Percentiles rank a stretch among this genome's conserved stretches.
Conservation (phyloP, 2,888 invertebrate genomes). For the Morinoia aosen region DNA sequence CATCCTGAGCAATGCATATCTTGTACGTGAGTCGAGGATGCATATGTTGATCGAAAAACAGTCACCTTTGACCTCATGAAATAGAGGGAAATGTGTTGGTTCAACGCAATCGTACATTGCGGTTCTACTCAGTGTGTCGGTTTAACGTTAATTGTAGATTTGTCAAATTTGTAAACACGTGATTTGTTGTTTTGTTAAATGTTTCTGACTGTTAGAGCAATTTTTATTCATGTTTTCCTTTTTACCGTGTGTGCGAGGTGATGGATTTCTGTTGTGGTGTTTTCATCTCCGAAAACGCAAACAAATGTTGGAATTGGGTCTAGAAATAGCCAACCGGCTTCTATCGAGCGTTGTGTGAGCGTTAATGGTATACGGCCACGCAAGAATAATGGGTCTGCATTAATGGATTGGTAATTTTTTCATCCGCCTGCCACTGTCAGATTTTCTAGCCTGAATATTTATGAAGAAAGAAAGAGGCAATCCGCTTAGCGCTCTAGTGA, state of each 20-base stretch:
- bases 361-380: constrained; percentile 38
- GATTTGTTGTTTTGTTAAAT: too few species aligned
- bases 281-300: background rate
- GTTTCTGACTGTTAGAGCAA: too few species aligned
- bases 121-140: background rate
- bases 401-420: constrained; percentile 52
- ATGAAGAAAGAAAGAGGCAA: constrained; percentile 48
- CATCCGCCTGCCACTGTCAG: constrained; percentile 31
- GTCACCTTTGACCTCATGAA: background rate
- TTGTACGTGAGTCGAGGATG: background rate
- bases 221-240: background rate
- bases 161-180: too few species aligned
- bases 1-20: background rate
- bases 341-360: background rate
- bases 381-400: constrained; percentile 48
- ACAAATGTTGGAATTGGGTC: background rate
- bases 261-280: background rate
- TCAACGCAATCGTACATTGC: background rate
- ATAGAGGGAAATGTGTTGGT: background rate
- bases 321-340: background rate
- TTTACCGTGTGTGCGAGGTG: background rate
- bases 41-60: background rate
- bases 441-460: constrained; percentile 49
- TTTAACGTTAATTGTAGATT: background rate
- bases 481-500: constrained; percentile 8